A percentile compares a stretch with the other conserved stretches of the same genome.
Evolutionary conservation across 2,113 vertebrate species (phyloP).

Genomic region (Phocoena phocoena): DNA sequence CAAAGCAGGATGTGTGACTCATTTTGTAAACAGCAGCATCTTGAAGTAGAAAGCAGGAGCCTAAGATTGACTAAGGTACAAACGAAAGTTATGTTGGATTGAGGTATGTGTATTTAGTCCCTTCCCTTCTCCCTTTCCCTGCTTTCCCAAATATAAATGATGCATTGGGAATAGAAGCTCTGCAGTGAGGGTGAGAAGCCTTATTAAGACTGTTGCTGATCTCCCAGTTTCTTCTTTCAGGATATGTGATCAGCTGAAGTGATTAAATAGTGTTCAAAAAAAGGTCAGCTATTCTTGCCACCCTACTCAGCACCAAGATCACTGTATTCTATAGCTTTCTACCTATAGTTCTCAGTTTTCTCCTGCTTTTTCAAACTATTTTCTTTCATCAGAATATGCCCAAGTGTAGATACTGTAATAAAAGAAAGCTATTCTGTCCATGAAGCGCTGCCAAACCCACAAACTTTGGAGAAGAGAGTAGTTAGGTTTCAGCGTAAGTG

Average conservation of each 20-base stretch:
- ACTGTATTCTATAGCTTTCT: not conserved
- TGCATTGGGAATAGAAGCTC: not conserved
- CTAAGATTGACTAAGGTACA: conserved; percentile 37
- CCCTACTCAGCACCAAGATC: not conserved
- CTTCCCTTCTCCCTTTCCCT: not conserved
- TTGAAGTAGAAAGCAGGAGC: conserved; percentile 52
- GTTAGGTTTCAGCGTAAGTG: conserved; percentile 15
- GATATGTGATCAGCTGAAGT: conserved; percentile 5
- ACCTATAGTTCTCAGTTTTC: not conserved
- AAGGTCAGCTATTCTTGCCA: not conserved
- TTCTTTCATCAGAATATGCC: conserved; percentile 41
- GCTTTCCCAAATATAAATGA: not conserved
- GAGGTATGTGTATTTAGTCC: conserved; percentile 13
- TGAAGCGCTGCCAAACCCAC: conserved; percentile 25
- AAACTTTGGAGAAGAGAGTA: conserved; percentile 2
- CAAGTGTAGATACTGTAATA: conserved; percentile 1
- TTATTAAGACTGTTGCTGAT: not conserved
- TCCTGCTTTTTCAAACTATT: conserved; percentile 34
- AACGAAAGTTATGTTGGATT: conserved; percentile 30
- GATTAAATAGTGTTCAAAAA: not conserved
- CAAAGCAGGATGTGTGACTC: conserved; percentile 81
- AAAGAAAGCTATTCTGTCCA: not conserved
- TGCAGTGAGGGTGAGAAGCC: not conserved
- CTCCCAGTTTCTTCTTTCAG: conserved; percentile 17
- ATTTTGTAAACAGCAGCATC: conserved; percentile 73